phyloP scores from a whole-genome alignment of 1,140 invertebrate genomes.

The Drosophila ambigua region DNA sequence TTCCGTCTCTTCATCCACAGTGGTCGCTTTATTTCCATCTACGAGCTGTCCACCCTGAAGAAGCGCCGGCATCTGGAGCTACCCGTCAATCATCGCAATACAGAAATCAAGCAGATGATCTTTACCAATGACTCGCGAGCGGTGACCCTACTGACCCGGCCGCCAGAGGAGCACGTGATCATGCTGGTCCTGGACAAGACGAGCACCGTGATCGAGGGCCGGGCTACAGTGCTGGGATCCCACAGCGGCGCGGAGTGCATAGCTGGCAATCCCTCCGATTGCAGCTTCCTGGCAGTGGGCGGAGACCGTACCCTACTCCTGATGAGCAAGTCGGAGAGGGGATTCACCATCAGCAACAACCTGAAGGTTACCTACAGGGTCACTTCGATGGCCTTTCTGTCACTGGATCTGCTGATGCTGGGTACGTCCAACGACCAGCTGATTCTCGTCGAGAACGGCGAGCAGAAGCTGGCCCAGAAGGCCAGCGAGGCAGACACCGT shows the following conservation, averaged over 20 bases:
- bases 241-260: conserved; percentile 75
- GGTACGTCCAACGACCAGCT: conserved; percentile 89
- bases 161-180: conserved; percentile 89
- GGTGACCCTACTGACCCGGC: conserved; percentile 88
- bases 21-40: conserved; percentile 84
- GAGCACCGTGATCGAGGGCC: conserved; percentile 88
- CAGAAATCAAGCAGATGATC: conserved; percentile 87
- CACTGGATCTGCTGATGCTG: conserved; percentile 88
- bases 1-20: conserved; percentile 14
- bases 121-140: conserved; percentile 91
- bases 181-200: conserved; percentile 91
- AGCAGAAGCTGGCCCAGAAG: conserved; percentile 87
- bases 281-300: conserved; percentile 88
- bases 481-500: conserved; percentile 84
- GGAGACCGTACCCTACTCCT: conserved; percentile 89
- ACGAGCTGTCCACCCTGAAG: conserved; percentile 86
- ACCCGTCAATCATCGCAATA: conserved; percentile 84
- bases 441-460: conserved; percentile 90
- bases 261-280: conserved; percentile 88
- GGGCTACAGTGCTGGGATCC: conserved; percentile 86
- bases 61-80: conserved; percentile 85
- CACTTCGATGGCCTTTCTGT: conserved; percentile 87
- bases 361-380: conserved; percentile 89
- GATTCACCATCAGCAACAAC: conserved; percentile 89
- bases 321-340: conserved; percentile 88